Conservation (phyloP, 2,888 invertebrate species). For the Halictus ligatus region DNA sequence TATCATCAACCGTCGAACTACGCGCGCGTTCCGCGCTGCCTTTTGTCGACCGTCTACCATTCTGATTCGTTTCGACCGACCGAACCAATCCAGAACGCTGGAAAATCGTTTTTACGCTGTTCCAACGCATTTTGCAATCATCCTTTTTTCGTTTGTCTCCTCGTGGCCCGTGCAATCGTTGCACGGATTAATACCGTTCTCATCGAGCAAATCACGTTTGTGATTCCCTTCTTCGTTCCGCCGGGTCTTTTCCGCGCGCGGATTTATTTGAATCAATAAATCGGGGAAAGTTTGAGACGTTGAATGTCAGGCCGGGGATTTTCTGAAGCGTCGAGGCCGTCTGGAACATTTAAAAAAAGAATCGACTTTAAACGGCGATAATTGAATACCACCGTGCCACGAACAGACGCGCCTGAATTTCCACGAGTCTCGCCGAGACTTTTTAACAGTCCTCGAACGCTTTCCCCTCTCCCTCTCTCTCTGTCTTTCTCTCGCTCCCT, state of each 20-base stretch:
- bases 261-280: conserved; percentile 12
- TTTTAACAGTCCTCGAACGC: conserved; percentile 36
- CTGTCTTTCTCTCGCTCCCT: no score
- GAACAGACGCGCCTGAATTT: conserved; percentile 26
- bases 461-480: background rate
- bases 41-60: background rate
- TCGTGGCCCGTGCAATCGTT: background rate
- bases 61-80: background rate
- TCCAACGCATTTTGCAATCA: background rate
- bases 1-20: conserved; percentile 41
- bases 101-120: background rate
- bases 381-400: conserved; percentile 30
- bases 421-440: conserved; percentile 9
- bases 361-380: conserved; percentile 30
- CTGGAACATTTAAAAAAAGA: conserved; percentile 11
- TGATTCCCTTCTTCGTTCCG: background rate
- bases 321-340: conserved; percentile 4
- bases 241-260: background rate
- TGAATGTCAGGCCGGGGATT: conserved; percentile 37
- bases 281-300: background rate
- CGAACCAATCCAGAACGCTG: background rate
- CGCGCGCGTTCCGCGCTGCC: background rate
- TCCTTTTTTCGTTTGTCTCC: background rate
- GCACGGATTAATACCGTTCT: background rate
- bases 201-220: background rate